Evolutionary conservation across 1,140 invertebrate genomes (phyloP), one percentile per base, ranked within the genome.

Genomic region (Zelostemma sp.): DNA sequence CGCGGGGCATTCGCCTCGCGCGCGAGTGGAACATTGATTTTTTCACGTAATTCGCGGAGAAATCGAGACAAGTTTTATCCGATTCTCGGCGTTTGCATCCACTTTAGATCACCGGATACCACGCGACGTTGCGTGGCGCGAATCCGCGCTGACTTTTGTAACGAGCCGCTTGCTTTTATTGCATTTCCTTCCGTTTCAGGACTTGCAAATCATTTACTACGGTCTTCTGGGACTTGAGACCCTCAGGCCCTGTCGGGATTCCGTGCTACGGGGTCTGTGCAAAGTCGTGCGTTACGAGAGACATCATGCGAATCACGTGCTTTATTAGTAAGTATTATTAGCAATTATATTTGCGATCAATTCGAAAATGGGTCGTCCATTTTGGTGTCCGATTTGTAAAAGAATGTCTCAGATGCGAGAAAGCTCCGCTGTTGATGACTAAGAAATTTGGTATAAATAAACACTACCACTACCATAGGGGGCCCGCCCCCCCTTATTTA

Each of bases 291-390:
- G 91, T 18, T 93, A 93, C 72, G 91, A 93, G 76, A 88, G 88
- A 47, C 91, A 93, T 76, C 88, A 91, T 69, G 91, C 92, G 35
- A 93, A 94, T 80, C 91, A 93, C 74, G 92, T 94, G 16, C 86
- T 94, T 1, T 94, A 93, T 80, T 92, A 91, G 92, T 94, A 82
- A 89, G 91, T 89, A 78, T 68, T 51, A n/a, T n/a, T n/a, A n/a
- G n/a, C n/a, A n/a, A n/a, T n/a, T n/a, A n/a, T n/a, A n/a, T n/a
- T n/a, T n/a, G n/a, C n/a, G n/a, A n/a, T n/a, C n/a, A n/a, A n/a
- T n/a, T n/a, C n/a, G n/a, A n/a, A n/a, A n/a, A n/a, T n/a, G n/a
- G n/a, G n/a, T n/a, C n/a, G n/a, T n/a, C n/a, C n/a, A n/a, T n/a
- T n/a, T n/a, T n/a, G n/a, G n/a, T n/a, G n/a, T n/a, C n/a, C n/a